Conservation (phyloP, 2,797 vertebrate species). For the Scarus forsteni region DNA sequence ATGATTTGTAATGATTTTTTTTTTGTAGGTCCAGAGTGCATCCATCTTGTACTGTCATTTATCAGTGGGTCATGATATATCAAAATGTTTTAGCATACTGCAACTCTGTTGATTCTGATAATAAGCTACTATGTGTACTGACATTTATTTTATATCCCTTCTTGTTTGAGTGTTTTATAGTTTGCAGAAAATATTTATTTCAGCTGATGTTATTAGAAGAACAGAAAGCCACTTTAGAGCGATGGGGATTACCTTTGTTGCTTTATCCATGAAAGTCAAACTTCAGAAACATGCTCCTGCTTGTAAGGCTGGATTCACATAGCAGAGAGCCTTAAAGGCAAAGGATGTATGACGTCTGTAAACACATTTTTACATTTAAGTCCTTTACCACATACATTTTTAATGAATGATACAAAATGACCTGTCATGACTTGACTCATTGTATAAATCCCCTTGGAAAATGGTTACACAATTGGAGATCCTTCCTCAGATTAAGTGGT, state of each 20-base stretch:
- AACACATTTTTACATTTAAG: neutral
- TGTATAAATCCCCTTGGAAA: neutral
- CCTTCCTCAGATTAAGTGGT: neutral
- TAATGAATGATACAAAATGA: neutral
- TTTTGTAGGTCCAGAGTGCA: no score
- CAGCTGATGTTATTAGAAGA: constrained; percentile 25
- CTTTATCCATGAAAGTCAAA: constrained; percentile 24
- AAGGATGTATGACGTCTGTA: neutral
- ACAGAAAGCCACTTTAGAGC: constrained; percentile 13
- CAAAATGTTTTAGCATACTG: no score
- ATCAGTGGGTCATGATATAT: no score
- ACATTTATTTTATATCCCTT: no score
- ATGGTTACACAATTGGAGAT: constrained; percentile 7
- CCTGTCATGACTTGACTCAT: neutral
- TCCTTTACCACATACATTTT: neutral
- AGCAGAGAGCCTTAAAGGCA: neutral
- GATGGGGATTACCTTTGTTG: constrained; percentile 20
- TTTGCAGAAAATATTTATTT: constrained; percentile 23
- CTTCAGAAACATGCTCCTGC: neutral
- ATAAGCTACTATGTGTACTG: no score
- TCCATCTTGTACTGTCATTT: no score
- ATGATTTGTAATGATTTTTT: no score
- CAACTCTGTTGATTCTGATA: no score
- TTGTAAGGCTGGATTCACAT: neutral
- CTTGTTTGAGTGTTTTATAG: no score